Base-by-base conservation (phyloP, 35 echinoderm and acorn worm genomes). In the Apostichopus parvimensis region DNA sequence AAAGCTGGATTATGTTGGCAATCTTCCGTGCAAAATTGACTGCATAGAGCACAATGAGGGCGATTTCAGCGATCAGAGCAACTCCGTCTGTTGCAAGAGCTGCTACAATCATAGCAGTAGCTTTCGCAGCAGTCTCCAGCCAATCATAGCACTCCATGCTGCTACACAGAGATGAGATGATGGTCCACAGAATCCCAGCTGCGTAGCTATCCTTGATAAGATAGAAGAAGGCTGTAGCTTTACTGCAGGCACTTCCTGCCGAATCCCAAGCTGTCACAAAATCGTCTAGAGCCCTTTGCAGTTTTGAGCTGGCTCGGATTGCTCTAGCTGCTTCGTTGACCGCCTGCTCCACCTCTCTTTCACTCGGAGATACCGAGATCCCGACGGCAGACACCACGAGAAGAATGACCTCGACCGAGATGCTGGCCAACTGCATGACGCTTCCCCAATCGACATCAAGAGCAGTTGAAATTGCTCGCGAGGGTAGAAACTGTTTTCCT, bases 61-160 rank as follows among this genome's bases (percentile, higher is more conserved):
- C 92, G 26, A 93, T 93, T 88, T 93, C 66, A 11, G 91, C 81
- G 54, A 92, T 92, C 53, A 92, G 18, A 9, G 91, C 91, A 23
- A 28, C 53, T 8, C 92, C 92, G 18, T 79, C 92, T 22, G 92
- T 59, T 10, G 73, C 82, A 0, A 93, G 75, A 12, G 70, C 55
- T 77, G 92, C 92, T 18, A 93, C 79, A 17, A 93, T 5, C 83
- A 88, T 88, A 5, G 84, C 92, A 57, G 84, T 21, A 65, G 88
- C 84, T 79, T 88, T 93, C 45, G 73, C 92, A 34, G 73, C 68
- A 17, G 92, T 88, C 20, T 61, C 73, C 9, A 53, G 4, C 92
- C 92, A 93, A 78, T 93, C 92, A 54, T 79, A 93, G 85, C 92
- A 93, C 0, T 17, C 56, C 92, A 93, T 93, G n/a, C 79, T 20